phyloP scores from a whole-genome alignment of 2,888 invertebrate genomes.

The Athalia rosae region DNA sequence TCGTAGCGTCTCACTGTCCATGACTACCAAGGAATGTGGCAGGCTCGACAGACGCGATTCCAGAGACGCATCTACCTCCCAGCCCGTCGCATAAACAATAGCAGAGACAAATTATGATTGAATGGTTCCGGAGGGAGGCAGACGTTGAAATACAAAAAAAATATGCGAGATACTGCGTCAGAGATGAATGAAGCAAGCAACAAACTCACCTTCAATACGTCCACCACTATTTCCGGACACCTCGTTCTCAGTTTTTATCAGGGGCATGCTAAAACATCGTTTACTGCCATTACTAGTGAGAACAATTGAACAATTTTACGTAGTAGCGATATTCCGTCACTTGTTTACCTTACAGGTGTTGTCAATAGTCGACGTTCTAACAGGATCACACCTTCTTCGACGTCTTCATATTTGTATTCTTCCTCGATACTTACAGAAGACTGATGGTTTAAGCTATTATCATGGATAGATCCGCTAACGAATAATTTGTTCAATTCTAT shows the following conservation, averaged over 20 bases:
- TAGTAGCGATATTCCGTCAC: neutral
- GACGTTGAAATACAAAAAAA: no score
- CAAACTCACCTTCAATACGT: slow-evolving; percentile 21
- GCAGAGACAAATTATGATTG: no score
- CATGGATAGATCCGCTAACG: neutral
- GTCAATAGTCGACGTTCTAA: slow-evolving; percentile 80
- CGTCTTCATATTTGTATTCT: slow-evolving; percentile 85
- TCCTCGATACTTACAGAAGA: slow-evolving; percentile 80
- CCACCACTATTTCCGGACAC: slow-evolving; percentile 14
- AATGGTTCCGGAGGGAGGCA: no score
- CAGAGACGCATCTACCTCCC: slow-evolving; percentile 15
- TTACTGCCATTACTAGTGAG: neutral
- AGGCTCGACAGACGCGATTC: slow-evolving; percentile 47
- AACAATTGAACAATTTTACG: neutral
- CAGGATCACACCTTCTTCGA: slow-evolving; percentile 82
- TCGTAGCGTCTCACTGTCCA: slow-evolving; percentile 80
- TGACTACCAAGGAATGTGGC: slow-evolving; percentile 51
- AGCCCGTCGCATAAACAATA: no score
- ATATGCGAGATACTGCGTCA: neutral
- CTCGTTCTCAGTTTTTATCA: slow-evolving; percentile 12
- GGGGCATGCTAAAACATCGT: slow-evolving; percentile 29
- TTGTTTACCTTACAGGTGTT: slow-evolving; percentile 76
- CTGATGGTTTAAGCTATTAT: slow-evolving; percentile 48
- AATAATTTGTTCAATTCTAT: neutral
- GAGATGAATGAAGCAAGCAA: neutral